Conservation (phyloP, 1,140 invertebrate species). For the Pomacea maculata region DNA sequence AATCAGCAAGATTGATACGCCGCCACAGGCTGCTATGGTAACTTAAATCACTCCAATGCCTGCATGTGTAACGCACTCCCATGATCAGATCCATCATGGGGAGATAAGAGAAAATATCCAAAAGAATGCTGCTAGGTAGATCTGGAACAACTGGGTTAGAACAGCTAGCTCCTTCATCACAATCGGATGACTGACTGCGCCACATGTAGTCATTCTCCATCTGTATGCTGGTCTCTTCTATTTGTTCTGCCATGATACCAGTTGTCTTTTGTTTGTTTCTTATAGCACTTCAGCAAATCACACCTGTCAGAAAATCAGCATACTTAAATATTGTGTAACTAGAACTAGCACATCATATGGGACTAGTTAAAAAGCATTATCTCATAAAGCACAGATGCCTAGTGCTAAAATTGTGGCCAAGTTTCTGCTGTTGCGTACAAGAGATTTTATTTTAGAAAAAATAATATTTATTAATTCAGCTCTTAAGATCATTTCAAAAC, state of each 20-base stretch:
- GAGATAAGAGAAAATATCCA: constrained; percentile 30
- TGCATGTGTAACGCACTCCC: constrained; percentile 27
- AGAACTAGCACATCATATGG: too few species aligned
- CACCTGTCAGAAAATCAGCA: neutral
- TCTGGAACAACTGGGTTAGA: constrained; percentile 11
- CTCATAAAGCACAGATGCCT: too few species aligned
- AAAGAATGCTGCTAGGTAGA: constrained; percentile 26
- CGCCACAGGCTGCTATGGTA: constrained; percentile 28
- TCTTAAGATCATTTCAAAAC: too few species aligned
- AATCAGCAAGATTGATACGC: constrained; percentile 23
- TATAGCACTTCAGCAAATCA: neutral
- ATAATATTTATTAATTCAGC: too few species aligned
- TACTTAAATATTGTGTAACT: neutral
- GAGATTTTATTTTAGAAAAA: too few species aligned
- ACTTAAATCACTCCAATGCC: constrained; percentile 27
- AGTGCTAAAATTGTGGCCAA: too few species aligned
- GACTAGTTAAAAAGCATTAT: too few species aligned
- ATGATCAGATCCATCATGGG: constrained; percentile 24
- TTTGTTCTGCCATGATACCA: neutral
- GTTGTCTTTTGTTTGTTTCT: too few species aligned
- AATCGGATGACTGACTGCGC: neutral
- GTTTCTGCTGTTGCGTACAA: too few species aligned
- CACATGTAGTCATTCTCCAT: neutral
- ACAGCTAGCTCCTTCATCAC: neutral
- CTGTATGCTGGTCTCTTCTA: neutral